Conservation (phyloP, 1,140 invertebrate species). For the Drosophila leontia region DNA sequence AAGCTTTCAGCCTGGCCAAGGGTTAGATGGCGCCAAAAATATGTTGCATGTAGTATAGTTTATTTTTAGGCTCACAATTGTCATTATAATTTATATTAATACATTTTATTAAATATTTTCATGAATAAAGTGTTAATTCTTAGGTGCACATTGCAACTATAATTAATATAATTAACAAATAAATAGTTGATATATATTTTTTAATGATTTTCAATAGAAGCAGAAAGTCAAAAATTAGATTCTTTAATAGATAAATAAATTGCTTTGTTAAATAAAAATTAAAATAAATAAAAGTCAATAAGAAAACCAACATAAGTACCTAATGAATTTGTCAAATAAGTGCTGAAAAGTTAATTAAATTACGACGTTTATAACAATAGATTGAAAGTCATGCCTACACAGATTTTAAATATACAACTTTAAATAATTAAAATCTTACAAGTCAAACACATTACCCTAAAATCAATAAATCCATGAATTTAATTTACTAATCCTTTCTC, state of each 20-base stretch:
- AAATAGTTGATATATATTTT: neutral
- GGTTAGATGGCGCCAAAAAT: slow-evolving; percentile 5
- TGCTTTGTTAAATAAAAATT: neutral
- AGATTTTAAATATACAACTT: neutral
- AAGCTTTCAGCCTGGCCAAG: neutral
- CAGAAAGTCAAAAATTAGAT: neutral
- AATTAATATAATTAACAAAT: too few species aligned
- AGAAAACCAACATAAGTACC: too few species aligned
- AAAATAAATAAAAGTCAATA: neutral
- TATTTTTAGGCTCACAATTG: neutral
- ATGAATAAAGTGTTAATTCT: neutral
- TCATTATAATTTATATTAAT: neutral
- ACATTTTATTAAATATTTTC: neutral
- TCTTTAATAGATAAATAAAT: neutral
- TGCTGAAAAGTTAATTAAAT: neutral
- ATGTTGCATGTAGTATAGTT: neutral
- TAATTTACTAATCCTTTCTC: slow-evolving; percentile 8
- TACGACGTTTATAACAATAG: too few species aligned
- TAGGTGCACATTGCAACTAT: too few species aligned
- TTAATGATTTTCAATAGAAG: neutral
- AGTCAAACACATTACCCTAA: neutral
- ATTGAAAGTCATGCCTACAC: neutral
- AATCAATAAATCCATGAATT: neutral
- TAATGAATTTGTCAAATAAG: too few species aligned
- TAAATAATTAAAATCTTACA: neutral